Percentiles rank a stretch among this genome's conserved stretches.
These are phyloP conservation scores for Epinotia demarniana DNA, from an alignment of 2,888 invertebrate species.

Conservation along the genomic window DNA sequence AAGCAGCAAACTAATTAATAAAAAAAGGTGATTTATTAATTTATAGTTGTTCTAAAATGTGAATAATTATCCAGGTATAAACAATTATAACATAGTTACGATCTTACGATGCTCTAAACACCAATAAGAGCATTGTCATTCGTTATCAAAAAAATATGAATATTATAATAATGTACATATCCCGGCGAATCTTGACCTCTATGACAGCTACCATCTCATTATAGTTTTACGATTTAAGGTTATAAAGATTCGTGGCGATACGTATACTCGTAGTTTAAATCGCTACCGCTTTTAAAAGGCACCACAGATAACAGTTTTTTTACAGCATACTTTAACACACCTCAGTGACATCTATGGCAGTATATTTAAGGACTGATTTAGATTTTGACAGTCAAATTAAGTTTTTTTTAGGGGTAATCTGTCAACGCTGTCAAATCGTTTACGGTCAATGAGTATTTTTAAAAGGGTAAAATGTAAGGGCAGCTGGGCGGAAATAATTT, in stretches of 20 bases:
- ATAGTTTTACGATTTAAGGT: no score
- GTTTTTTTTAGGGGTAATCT: conserved; percentile 42
- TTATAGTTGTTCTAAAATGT: no score
- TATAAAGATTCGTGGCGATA: no score
- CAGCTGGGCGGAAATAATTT: conserved; percentile 29
- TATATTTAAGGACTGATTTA: conserved; percentile 44
- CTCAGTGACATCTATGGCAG: conserved; percentile 36
- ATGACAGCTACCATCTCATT: no score
- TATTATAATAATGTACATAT: background rate
- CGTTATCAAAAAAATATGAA: no score
- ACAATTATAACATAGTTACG: no score
- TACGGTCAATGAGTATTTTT: conserved; percentile 37
- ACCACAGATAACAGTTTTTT: conserved; percentile 20
- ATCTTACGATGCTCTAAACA: no score
- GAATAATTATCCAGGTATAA: no score
- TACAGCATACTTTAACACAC: conserved; percentile 31
- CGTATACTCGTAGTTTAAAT: background rate
- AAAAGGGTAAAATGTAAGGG: conserved; percentile 26
- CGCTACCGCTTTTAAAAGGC: conserved; percentile 13
- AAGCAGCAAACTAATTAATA: no score
- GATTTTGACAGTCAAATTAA: conserved; percentile 45
- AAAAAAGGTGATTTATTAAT: no score
- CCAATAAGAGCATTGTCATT: no score
- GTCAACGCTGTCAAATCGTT: conserved; percentile 45
- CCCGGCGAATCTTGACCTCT: no score